Evolutionary conservation across 2,797 vertebrate species (phyloP), one percentile per base, ranked within the genome.

Genomic region (Tympanoctomys barrerae): DNA sequence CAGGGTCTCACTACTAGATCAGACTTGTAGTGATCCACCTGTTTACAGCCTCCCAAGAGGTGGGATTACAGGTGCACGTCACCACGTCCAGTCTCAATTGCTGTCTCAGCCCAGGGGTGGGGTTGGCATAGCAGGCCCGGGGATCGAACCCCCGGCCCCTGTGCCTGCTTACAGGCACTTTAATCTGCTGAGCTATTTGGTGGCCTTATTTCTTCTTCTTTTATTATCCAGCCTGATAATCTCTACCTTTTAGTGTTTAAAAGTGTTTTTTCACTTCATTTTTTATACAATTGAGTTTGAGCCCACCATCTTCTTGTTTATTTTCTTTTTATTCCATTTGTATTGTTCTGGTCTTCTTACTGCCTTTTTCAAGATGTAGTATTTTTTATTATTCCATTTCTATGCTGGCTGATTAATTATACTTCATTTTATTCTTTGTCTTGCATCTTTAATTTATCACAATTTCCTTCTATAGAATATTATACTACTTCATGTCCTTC

Each of bases 281-380:
- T 62, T 79, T 57, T 18, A 78, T 91, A 71, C 62, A 10, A 14
- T 83, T 62, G 62, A 24, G 7, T 91, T 87, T 54, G 4, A 79
- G 26, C 82, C 28, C 10, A 28, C 22, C 16, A 11, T 78, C 54
- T 73, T 82, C 39, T 36, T 82, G 12, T 36, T 66, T 86, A 28
- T 57, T 94, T 90, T 71, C 46, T 84, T 88, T 89, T 52, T 66
- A 31, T 68, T 78, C 73, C n/a, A 54, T 91, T 31, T 83, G 62
- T 70, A 64, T 49, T 49, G 22, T 52, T 33, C 28, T 33, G 28
- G 52, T 54, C 18, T 42, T 36, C 33, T 77, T 75, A 52, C 81
- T 62, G 24, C 46, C 18, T 49, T 78, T 26, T 49, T 39, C 26
- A 10, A 18, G 33, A 79, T 33, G 49, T 21, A 79, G 33, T 42